Evolutionary conservation across 2,888 invertebrate species (phyloP).

Genomic region (Seira sanloemensis): DNA sequence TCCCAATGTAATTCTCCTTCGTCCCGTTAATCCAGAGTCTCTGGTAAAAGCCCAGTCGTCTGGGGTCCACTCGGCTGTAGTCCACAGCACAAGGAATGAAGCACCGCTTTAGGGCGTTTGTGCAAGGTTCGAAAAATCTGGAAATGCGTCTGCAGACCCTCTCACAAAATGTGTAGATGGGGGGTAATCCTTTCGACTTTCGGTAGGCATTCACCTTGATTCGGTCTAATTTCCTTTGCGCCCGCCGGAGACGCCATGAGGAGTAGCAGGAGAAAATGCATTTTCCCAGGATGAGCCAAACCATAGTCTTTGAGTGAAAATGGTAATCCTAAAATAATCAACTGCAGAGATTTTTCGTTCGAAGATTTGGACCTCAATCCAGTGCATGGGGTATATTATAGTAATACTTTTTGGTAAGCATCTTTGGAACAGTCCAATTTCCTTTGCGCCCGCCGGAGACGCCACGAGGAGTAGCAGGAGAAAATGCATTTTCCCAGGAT

Average conservation of each 20-base stretch:
- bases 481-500: conserved; percentile 36
- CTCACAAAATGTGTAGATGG: conserved; percentile 54
- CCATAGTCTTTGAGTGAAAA: conserved; percentile 33
- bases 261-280: conserved; percentile 40
- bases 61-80: not conserved
- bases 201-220: conserved; percentile 70
- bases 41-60: conserved; percentile 47
- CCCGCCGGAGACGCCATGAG: conserved; percentile 46
- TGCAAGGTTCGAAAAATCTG: conserved; percentile 33
- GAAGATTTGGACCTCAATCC: too few relatives aligned
- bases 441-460: conserved; percentile 46
- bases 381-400: too few relatives aligned
- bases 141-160: conserved; percentile 34
- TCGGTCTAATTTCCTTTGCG: conserved; percentile 49
- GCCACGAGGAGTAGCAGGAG: conserved; percentile 35
- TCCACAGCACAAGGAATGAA: conserved; percentile 57
- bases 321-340: too few relatives aligned
- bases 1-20: conserved; percentile 80
- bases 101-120: not conserved
- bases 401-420: too few relatives aligned
- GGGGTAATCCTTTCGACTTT: conserved; percentile 57
- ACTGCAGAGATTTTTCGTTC: too few relatives aligned
- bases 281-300: conserved; percentile 27
- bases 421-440: conserved; percentile 53
- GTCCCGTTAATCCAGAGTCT: conserved; percentile 77